Evolutionary conservation across 2,113 vertebrate species (phyloP).

Genomic region (Cheilinus undulatus): DNA sequence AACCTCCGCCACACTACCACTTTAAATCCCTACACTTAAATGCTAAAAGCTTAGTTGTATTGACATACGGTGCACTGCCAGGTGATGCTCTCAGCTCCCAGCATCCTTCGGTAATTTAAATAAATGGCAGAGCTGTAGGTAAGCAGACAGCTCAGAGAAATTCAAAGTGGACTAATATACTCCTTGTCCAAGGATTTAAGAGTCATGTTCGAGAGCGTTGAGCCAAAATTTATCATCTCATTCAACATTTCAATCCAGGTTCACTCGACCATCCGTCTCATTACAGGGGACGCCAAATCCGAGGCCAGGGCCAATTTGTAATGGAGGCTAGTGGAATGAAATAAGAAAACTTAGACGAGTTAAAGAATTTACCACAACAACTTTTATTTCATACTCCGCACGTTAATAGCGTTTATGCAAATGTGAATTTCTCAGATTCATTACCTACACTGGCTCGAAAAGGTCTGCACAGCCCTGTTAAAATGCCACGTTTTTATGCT

Average conservation of each 20-base stretch:
- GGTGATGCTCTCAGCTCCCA: slow-evolving; percentile 24
- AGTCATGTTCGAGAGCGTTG: neutral
- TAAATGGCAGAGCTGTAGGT: slow-evolving; percentile 21
- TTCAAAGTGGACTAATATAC: neutral
- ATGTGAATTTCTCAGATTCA: too few species aligned
- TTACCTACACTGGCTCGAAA: too few species aligned
- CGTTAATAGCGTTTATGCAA: too few species aligned
- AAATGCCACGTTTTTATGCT: too few species aligned
- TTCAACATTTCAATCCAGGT: slow-evolving; percentile 13
- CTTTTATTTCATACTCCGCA: too few species aligned
- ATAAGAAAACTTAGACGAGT: too few species aligned
- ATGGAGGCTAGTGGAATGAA: neutral
- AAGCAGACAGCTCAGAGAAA: neutral
- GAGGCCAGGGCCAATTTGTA: slow-evolving; percentile 6
- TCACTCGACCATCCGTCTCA: slow-evolving; percentile 39
- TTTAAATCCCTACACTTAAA: too few species aligned
- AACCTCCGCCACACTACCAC: too few species aligned
- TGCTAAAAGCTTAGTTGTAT: neutral
- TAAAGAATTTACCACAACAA: too few species aligned
- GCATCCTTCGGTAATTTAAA: slow-evolving; percentile 36
- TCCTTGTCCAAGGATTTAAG: slow-evolving; percentile 9
- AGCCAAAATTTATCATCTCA: slow-evolving; percentile 30
- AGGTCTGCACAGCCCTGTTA: too few species aligned
- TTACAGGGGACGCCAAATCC: neutral
- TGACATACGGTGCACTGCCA: slow-evolving; percentile 21